Percentiles rank a stretch among this genome's conserved stretches.
phyloP scores from a whole-genome alignment of 2,113 vertebrate genomes.

The Thamnophis sirtalis region DNA sequence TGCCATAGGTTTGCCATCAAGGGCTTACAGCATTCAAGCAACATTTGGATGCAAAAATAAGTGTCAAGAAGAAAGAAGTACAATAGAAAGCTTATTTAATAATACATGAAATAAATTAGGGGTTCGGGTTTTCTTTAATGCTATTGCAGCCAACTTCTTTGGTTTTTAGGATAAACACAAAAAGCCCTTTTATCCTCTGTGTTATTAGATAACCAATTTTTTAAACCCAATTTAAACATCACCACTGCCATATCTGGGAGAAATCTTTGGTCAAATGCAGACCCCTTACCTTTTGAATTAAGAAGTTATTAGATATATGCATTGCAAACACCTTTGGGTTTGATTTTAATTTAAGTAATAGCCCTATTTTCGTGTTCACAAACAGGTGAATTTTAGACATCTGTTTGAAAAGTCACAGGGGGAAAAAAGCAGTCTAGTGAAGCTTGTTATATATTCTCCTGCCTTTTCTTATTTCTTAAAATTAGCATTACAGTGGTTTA shows the following conservation, averaged over 20 bases:
- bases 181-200: conserved; percentile 11
- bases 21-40: conserved; percentile 65
- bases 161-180: background rate
- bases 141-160: background rate
- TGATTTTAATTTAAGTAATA: conserved; percentile 79
- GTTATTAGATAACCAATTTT: conserved; percentile 7
- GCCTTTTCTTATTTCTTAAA: conserved; percentile 63
- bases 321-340: conserved; percentile 65
- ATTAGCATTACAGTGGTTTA: conserved; percentile 78
- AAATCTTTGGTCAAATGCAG: conserved; percentile 32
- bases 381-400: conserved; percentile 76
- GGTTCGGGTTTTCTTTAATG: background rate
- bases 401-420: conserved; percentile 73
- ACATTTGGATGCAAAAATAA: background rate
- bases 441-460: conserved; percentile 66
- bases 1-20: too few species aligned
- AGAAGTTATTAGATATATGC: conserved; percentile 65
- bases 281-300: conserved; percentile 62
- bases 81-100: background rate
- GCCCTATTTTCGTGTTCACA: conserved; percentile 78
- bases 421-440: conserved; percentile 65
- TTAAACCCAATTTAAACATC: conserved; percentile 42
- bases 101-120: background rate
- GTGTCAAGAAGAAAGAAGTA: background rate
- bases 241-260: conserved; percentile 42